phyloP scores from a whole-genome alignment of 92 coral and sea anemone genomes.

The Bergia sp. region DNA sequence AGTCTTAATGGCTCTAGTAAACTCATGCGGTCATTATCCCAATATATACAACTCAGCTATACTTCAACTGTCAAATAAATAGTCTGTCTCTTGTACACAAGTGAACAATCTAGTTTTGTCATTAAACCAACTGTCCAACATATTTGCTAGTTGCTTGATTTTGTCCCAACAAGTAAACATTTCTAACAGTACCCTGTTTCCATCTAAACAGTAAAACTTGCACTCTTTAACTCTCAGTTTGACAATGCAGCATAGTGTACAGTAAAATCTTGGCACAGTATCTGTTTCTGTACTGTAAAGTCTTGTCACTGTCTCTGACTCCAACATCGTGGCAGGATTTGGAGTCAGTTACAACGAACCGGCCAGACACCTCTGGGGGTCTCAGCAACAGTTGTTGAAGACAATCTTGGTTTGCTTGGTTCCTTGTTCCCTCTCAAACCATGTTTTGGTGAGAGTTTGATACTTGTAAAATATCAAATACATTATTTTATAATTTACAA shows the following conservation, averaged over 20 bases:
- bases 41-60: not conserved
- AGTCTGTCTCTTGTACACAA: not conserved
- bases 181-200: not conserved
- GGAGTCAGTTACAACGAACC: constrained; percentile 19
- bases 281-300: not conserved
- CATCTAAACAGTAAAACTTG: not conserved
- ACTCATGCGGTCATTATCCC: no score
- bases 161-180: not conserved
- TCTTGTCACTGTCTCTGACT: constrained; percentile 10
- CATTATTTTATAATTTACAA: not conserved
- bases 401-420: not conserved
- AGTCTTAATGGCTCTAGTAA: no score
- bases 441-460: not conserved
- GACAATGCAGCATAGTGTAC: not conserved
- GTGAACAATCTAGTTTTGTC: not conserved
- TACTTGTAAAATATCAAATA: not conserved
- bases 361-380: not conserved
- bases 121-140: not conserved
- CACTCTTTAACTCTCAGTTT: not conserved
- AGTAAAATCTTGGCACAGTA: not conserved
- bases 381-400: not conserved
- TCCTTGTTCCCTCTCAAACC: not conserved
- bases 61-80: not conserved
- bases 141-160: not conserved
- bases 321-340: constrained; percentile 9